Base-by-base conservation (phyloP, 2,113 vertebrate species). In the Engraulis encrasicolus region DNA sequence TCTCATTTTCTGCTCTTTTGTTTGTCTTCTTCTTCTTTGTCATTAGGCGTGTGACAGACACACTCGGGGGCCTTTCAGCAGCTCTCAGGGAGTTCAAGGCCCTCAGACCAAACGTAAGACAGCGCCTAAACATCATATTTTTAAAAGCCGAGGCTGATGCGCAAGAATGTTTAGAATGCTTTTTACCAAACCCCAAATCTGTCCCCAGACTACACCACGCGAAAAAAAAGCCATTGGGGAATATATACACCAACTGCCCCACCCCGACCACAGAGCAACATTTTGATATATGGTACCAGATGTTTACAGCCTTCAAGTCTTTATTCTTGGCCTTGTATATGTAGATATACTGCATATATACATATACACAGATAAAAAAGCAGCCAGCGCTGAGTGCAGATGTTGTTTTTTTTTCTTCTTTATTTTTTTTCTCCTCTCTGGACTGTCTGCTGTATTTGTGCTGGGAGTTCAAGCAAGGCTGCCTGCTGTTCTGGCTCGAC, bases 261-360 rank as follows among this genome's bases (percentile, higher is more conserved):
- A 71, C 61, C 61, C n/a, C 61, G 34, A 71, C 61, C 61, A 71
- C 61, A 71, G 15, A 34, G 61, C 61, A 71, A 27, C 61, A 34
- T 71, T 71, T 71, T 71, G 61, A 71, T 71, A 71, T 71, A 71
- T 27, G 11, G 31, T 71, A 71, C 61, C 61, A 71, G 61, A 71
- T 71, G 61, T 71, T 71, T 71, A 71, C 27, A 31, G 34, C 61
- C 61, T 34, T 34, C 61, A 34, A 31, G 27, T 31, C 23, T 71
- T 31, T 71, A 71, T 71, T 71, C 61, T 71, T 17, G 61, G 61
- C n/a, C 15, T 7, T 6, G 31, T 15, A 31, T 14, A 71, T 17
- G n/a, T 23, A 23, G n/a, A 34, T 71, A 34, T 71, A 71, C 61
- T 71, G 5, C 11, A 71, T 0, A 71, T 71, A 34, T 71, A 15